Conservation (phyloP, 2,888 invertebrate genomes). For the Byasa hedistus region DNA sequence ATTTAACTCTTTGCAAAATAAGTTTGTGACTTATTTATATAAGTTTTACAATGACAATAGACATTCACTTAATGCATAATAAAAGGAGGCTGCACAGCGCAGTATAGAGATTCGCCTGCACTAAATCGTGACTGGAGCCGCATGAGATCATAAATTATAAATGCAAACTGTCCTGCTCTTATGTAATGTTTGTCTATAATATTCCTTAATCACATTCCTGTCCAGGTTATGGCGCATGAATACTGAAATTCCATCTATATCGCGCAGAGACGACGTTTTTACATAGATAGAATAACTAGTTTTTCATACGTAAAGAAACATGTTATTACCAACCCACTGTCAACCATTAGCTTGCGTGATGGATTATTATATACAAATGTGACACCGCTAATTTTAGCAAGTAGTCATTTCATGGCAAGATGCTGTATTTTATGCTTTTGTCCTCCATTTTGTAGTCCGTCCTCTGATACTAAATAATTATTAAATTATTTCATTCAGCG, state of each 20-base stretch:
- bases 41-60: slow-evolving; percentile 16
- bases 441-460: background rate
- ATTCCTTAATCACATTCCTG: slow-evolving; percentile 11
- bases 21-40: slow-evolving; percentile 2
- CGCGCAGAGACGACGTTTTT: background rate
- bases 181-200: slow-evolving; percentile 27
- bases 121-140: slow-evolving; percentile 38
- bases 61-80: slow-evolving; percentile 27
- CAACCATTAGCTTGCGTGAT: too few species aligned
- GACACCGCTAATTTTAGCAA: too few species aligned
- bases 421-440: background rate
- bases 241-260: background rate
- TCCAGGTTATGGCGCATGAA: background rate
- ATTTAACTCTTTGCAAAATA: background rate
- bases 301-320: too few species aligned
- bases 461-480: background rate
- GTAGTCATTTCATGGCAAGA: too few species aligned
- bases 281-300: too few species aligned
- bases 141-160: slow-evolving; percentile 36
- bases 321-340: too few species aligned
- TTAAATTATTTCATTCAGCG: background rate
- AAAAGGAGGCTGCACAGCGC: slow-evolving; percentile 26
- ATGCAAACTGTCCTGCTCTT: slow-evolving; percentile 30
- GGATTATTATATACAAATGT: too few species aligned
- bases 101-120: slow-evolving; percentile 34